Evolutionary conservation across 2,797 vertebrate species (phyloP).

Genomic region (Clangula hyemalis): DNA sequence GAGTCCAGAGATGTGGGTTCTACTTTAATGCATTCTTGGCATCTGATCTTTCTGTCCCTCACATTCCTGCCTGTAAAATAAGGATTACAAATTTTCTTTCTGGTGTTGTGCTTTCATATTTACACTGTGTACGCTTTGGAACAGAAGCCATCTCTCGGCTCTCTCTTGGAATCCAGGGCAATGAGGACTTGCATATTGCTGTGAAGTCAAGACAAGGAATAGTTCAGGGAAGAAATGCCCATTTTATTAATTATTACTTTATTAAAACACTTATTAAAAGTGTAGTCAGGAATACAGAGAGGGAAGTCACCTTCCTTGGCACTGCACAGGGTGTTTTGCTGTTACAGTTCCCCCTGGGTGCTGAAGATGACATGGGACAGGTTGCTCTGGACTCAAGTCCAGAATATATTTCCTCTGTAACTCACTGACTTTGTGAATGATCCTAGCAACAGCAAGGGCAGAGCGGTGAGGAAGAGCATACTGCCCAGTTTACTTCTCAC

Average conservation of each 20-base stretch:
- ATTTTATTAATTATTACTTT: background rate
- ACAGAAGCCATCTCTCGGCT: background rate
- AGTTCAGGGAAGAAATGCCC: background rate
- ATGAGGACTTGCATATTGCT: background rate
- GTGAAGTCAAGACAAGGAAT: background rate
- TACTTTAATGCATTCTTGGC: background rate
- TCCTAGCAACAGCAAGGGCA: background rate
- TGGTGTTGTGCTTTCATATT: background rate
- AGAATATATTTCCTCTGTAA: background rate
- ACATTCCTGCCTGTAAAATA: background rate
- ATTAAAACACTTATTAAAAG: background rate
- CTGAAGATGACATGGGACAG: background rate
- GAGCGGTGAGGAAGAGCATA: background rate
- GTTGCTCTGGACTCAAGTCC: background rate
- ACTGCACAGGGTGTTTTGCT: background rate
- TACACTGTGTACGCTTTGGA: background rate
- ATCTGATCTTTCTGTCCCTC: background rate
- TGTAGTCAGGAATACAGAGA: background rate
- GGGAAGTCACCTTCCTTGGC: background rate
- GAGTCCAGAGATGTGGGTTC: background rate
- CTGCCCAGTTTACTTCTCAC: background rate
- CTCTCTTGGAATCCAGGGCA: background rate
- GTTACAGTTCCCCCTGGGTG: background rate
- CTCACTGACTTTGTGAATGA: background rate
- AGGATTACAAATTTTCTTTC: background rate